Evolutionary conservation across 2,888 invertebrate species (phyloP).

Genomic region (Lycaena phlaeas): DNA sequence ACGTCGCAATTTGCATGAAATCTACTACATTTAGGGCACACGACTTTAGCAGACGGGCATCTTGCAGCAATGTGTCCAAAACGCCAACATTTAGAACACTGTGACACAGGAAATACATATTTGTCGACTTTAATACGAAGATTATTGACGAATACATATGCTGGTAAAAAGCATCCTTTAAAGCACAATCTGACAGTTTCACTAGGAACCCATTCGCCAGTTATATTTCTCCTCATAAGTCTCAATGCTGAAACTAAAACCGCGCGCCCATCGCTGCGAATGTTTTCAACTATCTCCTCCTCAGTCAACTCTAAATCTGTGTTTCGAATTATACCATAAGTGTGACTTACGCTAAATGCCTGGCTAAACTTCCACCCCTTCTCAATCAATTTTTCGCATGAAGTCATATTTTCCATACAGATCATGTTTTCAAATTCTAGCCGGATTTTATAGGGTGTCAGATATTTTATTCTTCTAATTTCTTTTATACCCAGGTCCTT

Average conservation of each 20-base stretch:
- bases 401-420: conserved; percentile 8
- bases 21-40: conserved; percentile 17
- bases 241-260: conserved; percentile 10
- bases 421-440: conserved; percentile 11
- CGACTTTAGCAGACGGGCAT: conserved; percentile 12
- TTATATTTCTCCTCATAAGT: conserved; percentile 7
- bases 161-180: conserved; percentile 13
- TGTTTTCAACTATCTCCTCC: conserved; percentile 12
- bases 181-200: conserved; percentile 16
- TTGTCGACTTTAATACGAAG: conserved; percentile 14
- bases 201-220: not conserved
- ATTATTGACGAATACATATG: conserved; percentile 10
- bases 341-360: conserved; percentile 14
- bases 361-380: conserved; percentile 15
- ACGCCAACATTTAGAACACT: no score
- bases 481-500: conserved; percentile 12
- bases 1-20: conserved; percentile 16
- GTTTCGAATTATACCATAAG: conserved; percentile 16
- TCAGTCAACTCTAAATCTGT: conserved; percentile 15
- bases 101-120: conserved; percentile 16
- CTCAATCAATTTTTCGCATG: conserved; percentile 8
- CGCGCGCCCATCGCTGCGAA: conserved; percentile 9
- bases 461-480: conserved; percentile 13
- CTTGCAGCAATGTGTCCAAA: conserved; percentile 13
- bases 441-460: conserved; percentile 14